Evolutionary conservation across 1,140 invertebrate species (phyloP).

Genomic region (Drosophila aff.): DNA sequence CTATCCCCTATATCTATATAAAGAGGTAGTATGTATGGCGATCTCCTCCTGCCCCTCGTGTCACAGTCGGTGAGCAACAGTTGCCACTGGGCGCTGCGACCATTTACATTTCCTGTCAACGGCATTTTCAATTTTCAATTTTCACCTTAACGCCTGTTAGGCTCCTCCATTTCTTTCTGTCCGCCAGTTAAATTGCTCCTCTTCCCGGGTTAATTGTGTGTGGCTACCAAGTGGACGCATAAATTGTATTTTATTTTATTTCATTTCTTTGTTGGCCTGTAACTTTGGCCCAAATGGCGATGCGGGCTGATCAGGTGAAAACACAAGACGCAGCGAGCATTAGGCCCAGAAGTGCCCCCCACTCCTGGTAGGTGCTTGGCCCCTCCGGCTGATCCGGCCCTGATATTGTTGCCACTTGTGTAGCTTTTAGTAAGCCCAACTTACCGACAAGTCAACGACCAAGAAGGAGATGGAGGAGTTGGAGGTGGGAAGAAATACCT

Average conservation of each 20-base stretch:
- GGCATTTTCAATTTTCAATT: conserved; percentile 60
- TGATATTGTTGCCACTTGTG: conserved; percentile 65
- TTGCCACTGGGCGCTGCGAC: conserved; percentile 31
- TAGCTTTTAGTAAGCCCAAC: conserved; percentile 28
- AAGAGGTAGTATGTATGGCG: background rate
- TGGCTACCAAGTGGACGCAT: conserved; percentile 72
- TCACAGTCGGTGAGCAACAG: conserved; percentile 72
- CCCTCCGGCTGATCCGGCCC: conserved; percentile 27
- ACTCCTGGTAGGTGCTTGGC: background rate
- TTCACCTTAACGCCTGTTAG: conserved; percentile 79
- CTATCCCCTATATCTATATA: conserved; percentile 70
- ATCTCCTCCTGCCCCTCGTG: conserved; percentile 55
- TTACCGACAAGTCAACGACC: conserved; percentile 17
- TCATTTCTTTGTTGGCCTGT: conserved; percentile 45
- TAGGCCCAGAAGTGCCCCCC: conserved; percentile 21
- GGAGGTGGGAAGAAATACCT: background rate
- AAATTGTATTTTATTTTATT: conserved; percentile 74
- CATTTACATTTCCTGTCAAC: conserved; percentile 76
- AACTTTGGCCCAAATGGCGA: conserved; percentile 72
- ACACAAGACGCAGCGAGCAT: conserved; percentile 50
- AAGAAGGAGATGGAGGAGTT: background rate
- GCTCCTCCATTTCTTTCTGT: conserved; percentile 58
- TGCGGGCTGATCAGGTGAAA: conserved; percentile 80
- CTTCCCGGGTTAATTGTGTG: conserved; percentile 63
- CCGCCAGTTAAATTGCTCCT: conserved; percentile 31